Conservation (phyloP, 2,797 vertebrate genomes). For the Denticeps clupeoides region DNA sequence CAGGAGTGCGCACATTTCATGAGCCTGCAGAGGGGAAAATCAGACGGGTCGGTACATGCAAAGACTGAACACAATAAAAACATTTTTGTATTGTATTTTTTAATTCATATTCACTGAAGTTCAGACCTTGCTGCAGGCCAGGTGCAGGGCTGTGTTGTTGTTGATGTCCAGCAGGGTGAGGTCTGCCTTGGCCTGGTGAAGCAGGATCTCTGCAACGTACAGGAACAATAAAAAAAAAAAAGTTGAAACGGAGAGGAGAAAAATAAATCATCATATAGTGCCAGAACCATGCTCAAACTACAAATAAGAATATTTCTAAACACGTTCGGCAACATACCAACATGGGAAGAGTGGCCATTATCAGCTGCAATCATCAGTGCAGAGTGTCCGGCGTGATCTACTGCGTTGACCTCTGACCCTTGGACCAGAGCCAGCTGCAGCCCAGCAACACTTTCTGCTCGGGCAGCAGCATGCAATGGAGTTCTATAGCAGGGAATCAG, state of each 20-base stretch:
- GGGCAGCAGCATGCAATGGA: conserved; percentile 90
- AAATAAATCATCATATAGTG: background rate
- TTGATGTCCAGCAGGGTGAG: conserved; percentile 86
- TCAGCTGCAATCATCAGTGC: conserved; percentile 87
- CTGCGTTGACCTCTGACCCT: conserved; percentile 75
- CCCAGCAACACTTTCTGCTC: conserved; percentile 79
- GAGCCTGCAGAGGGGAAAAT: conserved; percentile 81
- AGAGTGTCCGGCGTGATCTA: conserved; percentile 77
- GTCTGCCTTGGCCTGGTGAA: conserved; percentile 88
- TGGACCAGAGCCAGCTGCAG: conserved; percentile 86
- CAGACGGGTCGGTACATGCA: too few species aligned
- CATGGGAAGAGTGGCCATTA: conserved; percentile 80
- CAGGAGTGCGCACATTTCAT: conserved; percentile 96
- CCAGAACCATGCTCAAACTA: background rate
- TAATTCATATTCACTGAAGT: too few species aligned
- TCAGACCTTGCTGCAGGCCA: conserved; percentile 95
- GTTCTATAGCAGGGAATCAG: too few species aligned
- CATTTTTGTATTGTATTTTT: background rate
- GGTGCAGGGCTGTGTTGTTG: conserved; percentile 95
- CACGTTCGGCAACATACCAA: conserved; percentile 57
- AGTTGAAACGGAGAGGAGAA: background rate
- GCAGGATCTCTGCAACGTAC: conserved; percentile 64
- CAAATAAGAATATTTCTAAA: background rate
- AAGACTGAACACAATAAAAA: background rate
- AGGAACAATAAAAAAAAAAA: background rate